Evolutionary conservation across 2,113 vertebrate genomes (phyloP).

Genomic region (Centropus bengalensis): DNA sequence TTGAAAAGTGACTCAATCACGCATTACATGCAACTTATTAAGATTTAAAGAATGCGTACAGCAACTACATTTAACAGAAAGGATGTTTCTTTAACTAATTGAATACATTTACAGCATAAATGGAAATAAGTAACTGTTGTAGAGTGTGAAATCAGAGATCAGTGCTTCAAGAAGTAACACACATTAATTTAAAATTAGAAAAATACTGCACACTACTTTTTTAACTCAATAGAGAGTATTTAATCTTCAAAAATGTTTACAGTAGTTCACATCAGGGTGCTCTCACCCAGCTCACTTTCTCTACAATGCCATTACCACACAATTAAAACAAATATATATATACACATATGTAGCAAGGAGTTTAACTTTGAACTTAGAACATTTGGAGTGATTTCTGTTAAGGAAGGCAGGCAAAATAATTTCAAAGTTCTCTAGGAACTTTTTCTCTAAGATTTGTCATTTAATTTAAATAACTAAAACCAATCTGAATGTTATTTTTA

Average conservation of each 20-base stretch:
- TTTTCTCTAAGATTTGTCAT: background rate
- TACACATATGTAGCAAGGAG: background rate
- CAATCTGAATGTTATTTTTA: background rate
- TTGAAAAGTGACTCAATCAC: background rate
- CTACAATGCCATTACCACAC: background rate
- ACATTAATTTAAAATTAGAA: background rate
- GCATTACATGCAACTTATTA: background rate
- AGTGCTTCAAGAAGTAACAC: background rate
- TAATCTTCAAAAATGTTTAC: background rate
- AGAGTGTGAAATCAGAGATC: background rate
- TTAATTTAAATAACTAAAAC: constrained; percentile 4
- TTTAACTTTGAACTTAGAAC: background rate
- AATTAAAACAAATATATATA: background rate
- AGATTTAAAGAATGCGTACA: background rate
- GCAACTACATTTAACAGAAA: background rate
- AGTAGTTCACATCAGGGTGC: background rate
- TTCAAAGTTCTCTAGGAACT: background rate
- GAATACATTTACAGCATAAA: background rate
- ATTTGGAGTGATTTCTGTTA: background rate
- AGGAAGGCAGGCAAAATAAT: background rate
- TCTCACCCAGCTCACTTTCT: background rate
- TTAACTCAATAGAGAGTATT: background rate
- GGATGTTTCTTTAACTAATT: background rate
- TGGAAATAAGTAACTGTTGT: background rate
- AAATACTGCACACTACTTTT: background rate